Evolutionary conservation across 2,888 invertebrate genomes (phyloP).

Genomic region (Plusia festucae): DNA sequence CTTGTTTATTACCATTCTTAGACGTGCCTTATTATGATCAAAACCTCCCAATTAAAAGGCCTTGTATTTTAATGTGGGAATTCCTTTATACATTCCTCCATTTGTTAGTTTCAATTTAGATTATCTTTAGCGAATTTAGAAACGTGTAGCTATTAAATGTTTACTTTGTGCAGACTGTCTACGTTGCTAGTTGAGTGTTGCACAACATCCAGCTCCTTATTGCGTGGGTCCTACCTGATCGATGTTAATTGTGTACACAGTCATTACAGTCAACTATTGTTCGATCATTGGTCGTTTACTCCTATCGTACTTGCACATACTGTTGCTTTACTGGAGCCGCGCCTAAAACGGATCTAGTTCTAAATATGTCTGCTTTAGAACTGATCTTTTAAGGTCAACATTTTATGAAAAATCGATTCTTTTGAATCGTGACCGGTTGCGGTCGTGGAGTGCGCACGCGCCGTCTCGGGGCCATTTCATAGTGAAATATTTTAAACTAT

Average conservation of each 20-base stretch:
- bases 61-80: slow-evolving; percentile 84
- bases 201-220: slow-evolving; percentile 53
- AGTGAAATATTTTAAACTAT: slow-evolving; percentile 79
- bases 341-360: slow-evolving; percentile 17
- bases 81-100: slow-evolving; percentile 69
- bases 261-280: slow-evolving; percentile 45
- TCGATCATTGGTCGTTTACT: slow-evolving; percentile 28
- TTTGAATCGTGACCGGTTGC: slow-evolving; percentile 82
- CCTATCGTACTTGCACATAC: slow-evolving; percentile 15
- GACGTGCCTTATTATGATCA: slow-evolving; percentile 56
- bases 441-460: slow-evolving; percentile 83
- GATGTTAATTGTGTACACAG: slow-evolving; percentile 36
- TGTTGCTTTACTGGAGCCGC: slow-evolving; percentile 5
- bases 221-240: slow-evolving; percentile 53
- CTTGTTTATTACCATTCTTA: slow-evolving; percentile 51
- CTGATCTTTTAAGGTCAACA: slow-evolving; percentile 73
- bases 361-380: slow-evolving; percentile 52
- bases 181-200: slow-evolving; percentile 49
- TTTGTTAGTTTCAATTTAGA: slow-evolving; percentile 76
- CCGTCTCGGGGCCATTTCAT: slow-evolving; percentile 75
- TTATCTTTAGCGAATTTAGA: slow-evolving; percentile 71
- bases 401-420: slow-evolving; percentile 78
- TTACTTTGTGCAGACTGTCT: slow-evolving; percentile 67
- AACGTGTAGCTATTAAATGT: slow-evolving; percentile 67
- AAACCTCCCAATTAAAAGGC: slow-evolving; percentile 64